phyloP scores from a whole-genome alignment of 2,113 vertebrate species.

The Amphiprion percula region DNA sequence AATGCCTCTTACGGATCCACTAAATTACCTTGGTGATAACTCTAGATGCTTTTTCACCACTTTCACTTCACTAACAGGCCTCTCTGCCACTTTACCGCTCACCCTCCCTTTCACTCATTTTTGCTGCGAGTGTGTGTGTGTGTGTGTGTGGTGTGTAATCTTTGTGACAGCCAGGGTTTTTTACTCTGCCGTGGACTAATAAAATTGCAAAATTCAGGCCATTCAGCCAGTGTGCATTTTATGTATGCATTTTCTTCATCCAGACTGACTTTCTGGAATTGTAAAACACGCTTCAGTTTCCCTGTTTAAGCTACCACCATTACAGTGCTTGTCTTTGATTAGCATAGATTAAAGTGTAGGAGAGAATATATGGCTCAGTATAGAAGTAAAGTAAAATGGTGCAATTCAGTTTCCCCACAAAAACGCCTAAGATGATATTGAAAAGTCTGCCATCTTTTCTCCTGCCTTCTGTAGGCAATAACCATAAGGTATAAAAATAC shows the following conservation, averaged over 20 bases:
- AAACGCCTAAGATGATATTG: neutral
- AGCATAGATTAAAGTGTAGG: too few species aligned
- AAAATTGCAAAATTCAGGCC: conserved; percentile 19
- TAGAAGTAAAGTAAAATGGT: too few species aligned
- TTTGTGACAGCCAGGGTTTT: conserved; percentile 7
- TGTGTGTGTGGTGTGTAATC: neutral
- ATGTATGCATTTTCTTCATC: too few species aligned
- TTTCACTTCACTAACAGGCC: conserved; percentile 30
- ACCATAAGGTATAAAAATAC: too few species aligned
- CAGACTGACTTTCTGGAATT: too few species aligned
- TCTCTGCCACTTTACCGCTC: conserved; percentile 32
- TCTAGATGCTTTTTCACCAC: conserved; percentile 22
- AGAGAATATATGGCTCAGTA: too few species aligned
- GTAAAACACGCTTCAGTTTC: too few species aligned
- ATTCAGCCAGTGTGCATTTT: neutral
- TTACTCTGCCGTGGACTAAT: conserved; percentile 11
- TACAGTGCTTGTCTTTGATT: too few species aligned
- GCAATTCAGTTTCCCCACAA: too few species aligned
- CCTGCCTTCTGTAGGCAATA: neutral
- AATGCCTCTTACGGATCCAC: conserved; percentile 13
- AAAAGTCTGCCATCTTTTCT: neutral
- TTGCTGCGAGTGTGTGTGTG: neutral
- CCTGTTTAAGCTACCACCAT: too few species aligned
- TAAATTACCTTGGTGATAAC: conserved; percentile 36
- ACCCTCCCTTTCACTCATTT: conserved; percentile 18